Conservation (phyloP, 2,113 vertebrate species). For the Psilopsiagon aymara region DNA sequence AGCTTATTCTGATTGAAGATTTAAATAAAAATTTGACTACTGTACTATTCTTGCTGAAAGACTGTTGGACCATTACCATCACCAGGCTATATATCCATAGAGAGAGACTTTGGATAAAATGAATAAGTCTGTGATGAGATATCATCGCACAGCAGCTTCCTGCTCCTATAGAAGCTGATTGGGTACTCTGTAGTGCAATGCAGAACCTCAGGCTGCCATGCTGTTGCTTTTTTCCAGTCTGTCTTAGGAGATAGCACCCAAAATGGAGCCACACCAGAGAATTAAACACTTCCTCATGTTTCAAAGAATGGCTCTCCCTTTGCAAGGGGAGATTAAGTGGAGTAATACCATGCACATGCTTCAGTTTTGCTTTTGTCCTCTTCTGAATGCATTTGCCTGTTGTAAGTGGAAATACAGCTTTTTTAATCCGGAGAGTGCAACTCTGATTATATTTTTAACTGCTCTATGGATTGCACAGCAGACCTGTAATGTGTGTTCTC, state of each 20-base stretch:
- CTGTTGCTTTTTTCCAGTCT: not conserved
- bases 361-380: not conserved
- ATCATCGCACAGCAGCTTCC: not conserved
- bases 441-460: constrained; percentile 57
- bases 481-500: not conserved
- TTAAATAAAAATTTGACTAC: not conserved
- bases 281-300: not conserved
- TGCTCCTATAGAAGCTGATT: fast-evolving
- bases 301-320: not conserved
- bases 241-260: not conserved
- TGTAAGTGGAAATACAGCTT: not conserved
- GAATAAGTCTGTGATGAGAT: not conserved
- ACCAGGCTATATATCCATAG: not conserved
- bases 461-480: constrained; percentile 23
- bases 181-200: not conserved
- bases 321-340: not conserved
- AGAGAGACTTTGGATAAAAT: not conserved
- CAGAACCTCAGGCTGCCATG: not conserved
- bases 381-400: not conserved
- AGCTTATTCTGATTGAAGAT: not conserved
- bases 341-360: not conserved
- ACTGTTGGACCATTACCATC: not conserved
- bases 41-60: not conserved
- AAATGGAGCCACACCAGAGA: not conserved
- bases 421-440: constrained; percentile 6